Evolutionary conservation across 2,797 vertebrate genomes (phyloP).

Genomic region (Danio aesculapii): DNA sequence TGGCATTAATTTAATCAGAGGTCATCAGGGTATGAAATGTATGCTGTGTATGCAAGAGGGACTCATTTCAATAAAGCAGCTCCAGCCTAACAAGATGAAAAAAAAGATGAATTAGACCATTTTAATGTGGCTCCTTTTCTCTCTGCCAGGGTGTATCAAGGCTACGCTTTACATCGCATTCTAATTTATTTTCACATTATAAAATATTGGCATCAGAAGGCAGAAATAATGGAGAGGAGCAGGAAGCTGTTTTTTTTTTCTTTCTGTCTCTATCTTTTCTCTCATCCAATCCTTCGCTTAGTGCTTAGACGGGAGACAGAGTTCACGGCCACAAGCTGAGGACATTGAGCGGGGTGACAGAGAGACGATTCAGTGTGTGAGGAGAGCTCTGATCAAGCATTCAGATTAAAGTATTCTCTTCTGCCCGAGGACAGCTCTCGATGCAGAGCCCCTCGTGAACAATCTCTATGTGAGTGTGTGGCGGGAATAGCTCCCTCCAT

Average conservation of each 20-base stretch:
- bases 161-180: constrained; percentile 77
- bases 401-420: constrained; percentile 61
- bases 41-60: constrained; percentile 66
- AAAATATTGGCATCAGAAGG: constrained; percentile 67
- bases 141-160: constrained; percentile 75
- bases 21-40: constrained; percentile 79
- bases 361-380: constrained; percentile 47
- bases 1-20: constrained; percentile 82
- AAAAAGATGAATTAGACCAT: constrained; percentile 76
- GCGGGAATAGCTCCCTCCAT: constrained; percentile 17
- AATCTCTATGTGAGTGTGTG: constrained; percentile 3
- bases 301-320: constrained; percentile 65
- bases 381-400: constrained; percentile 59
- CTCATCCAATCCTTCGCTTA: constrained; percentile 45
- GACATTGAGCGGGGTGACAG: constrained; percentile 54
- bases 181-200: constrained; percentile 75
- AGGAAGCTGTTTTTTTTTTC: constrained; percentile 53
- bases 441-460: constrained; percentile 54
- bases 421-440: constrained; percentile 58
- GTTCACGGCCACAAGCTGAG: constrained; percentile 69
- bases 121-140: constrained; percentile 76
- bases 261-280: constrained; percentile 53
- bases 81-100: constrained; percentile 68
- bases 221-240: constrained; percentile 50
- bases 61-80: constrained; percentile 76